Conservation (phyloP, 2,797 vertebrate genomes). For the Catamblyrhynchus diadema region DNA sequence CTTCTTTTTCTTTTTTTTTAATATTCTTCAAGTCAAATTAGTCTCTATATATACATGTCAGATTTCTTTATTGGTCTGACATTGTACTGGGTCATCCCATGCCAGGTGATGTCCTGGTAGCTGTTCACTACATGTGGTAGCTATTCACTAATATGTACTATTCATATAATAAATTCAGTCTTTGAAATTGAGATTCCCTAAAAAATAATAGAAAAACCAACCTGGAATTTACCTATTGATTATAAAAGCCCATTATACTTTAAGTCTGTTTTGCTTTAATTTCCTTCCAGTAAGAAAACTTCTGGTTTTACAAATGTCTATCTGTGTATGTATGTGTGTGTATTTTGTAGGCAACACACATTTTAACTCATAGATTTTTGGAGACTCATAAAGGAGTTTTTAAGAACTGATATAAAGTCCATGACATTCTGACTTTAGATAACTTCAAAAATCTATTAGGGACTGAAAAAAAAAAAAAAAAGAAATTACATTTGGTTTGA, state of each 20-base stretch:
- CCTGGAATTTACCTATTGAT: not conserved
- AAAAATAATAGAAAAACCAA: not conserved
- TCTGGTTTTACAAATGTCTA: not conserved
- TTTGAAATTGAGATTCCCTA: not conserved
- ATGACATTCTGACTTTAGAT: not conserved
- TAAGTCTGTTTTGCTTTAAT: not conserved
- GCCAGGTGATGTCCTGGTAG: not conserved
- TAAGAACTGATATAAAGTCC: not conserved
- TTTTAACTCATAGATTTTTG: not conserved
- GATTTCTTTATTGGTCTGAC: not conserved
- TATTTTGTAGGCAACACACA: not conserved
- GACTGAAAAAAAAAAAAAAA: not conserved
- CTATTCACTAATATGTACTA: not conserved
- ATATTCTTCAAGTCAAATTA: not conserved
- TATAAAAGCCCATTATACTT: not conserved
- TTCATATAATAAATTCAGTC: not conserved
- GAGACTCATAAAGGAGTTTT: not conserved
- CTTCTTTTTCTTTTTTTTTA: accelerated
- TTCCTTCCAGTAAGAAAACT: not conserved
- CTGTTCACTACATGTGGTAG: not conserved
- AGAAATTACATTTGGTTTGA: not conserved
- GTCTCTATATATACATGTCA: not conserved
- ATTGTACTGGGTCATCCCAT: not conserved
- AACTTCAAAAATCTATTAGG: not conserved
- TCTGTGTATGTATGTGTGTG: not conserved